Evolutionary conservation across 1,140 invertebrate genomes (phyloP).

Genomic region (Macrobrachium nipponense): DNA sequence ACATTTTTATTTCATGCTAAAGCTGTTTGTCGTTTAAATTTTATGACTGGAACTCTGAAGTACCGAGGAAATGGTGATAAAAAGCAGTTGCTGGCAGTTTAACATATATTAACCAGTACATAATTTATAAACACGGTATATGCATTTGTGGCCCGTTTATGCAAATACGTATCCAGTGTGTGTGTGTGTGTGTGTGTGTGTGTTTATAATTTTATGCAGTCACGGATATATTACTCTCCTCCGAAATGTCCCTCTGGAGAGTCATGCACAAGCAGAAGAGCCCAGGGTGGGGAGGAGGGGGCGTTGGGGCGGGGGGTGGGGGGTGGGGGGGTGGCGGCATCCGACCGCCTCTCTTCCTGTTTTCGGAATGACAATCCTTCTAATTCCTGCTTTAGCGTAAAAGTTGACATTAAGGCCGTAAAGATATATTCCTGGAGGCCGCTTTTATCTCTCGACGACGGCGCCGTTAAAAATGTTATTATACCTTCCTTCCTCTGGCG

Average conservation of each 20-base stretch:
- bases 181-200: not conserved
- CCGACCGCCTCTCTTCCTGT: not conserved
- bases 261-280: no score
- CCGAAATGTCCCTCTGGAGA: no score
- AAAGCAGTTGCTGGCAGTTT: no score
- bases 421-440: conserved; percentile 42
- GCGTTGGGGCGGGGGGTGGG: no score
- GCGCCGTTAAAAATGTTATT: conserved; percentile 39
- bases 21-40: no score
- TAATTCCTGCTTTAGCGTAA: conserved; percentile 53
- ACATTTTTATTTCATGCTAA: not conserved
- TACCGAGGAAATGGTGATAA: no score
- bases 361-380: conserved; percentile 39
- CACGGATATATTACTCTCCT: no score
- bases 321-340: no score
- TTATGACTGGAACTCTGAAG: no score
- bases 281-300: no score
- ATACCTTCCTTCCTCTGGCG: conserved; percentile 36
- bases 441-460: not conserved
- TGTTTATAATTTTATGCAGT: not conserved
- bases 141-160: conserved; percentile 5
- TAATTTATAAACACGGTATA: not conserved
- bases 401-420: conserved; percentile 51
- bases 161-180: not conserved
- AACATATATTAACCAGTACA: no score